A percentile compares a stretch with the other conserved stretches of the same genome.
Conservation (phyloP, 1,140 invertebrate species). For the Battus philenor region DNA sequence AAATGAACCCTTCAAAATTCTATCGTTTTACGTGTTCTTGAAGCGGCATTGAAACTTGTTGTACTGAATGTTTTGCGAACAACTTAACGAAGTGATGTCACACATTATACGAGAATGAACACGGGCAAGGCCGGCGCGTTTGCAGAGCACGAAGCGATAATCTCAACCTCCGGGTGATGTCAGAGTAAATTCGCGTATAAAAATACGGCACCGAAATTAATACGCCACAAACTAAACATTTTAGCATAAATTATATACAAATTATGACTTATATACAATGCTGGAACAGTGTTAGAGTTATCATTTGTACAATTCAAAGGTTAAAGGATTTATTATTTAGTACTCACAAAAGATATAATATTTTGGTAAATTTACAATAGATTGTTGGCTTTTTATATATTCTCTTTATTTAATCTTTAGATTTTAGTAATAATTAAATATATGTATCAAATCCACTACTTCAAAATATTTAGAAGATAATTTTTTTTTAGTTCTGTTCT, state of each 20-base stretch:
- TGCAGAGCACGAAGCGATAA: conserved; percentile 44
- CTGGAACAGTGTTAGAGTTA: neutral
- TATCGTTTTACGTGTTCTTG: neutral
- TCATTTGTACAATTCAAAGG: conserved; percentile 12
- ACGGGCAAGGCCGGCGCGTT: conserved; percentile 53
- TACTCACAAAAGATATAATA: no score
- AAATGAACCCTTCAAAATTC: no score
- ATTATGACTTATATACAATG: conserved; percentile 1
- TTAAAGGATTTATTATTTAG: no score
- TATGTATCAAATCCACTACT: no score
- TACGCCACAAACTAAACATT: conserved; percentile 1
- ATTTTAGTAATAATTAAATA: no score
- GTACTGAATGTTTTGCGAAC: conserved; percentile 11
- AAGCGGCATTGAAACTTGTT: conserved; percentile 4
- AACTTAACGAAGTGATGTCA: conserved; percentile 60
- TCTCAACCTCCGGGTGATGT: conserved; percentile 64
- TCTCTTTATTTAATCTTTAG: no score
- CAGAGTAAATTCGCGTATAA: conserved; percentile 30
- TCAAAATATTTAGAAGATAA: no score
- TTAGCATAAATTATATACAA: conserved; percentile 12
- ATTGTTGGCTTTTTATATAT: no score
- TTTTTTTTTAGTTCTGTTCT: no score
- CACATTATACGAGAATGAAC: conserved; percentile 52
- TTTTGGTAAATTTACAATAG: no score
- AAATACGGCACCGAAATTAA: conserved; percentile 18